A percentile compares a stretch with the other conserved stretches of the same genome.
These are phyloP conservation scores for Sarcophaga subvicina DNA, from an alignment of 2,888 invertebrate genomes.

Conservation along the genomic window DNA sequence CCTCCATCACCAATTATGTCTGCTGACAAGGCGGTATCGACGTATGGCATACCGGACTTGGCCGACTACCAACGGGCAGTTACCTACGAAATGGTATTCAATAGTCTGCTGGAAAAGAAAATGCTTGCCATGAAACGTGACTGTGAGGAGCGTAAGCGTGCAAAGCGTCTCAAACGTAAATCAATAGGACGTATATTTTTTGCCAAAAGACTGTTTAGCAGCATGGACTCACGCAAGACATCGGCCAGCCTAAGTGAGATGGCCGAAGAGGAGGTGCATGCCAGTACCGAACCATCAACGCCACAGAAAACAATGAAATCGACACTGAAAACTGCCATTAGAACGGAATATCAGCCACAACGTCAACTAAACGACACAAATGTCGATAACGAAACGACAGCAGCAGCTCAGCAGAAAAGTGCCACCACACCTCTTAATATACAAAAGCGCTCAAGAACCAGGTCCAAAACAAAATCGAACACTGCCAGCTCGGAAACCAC, in stretches of 20 bases:
- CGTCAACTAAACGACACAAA: not conserved
- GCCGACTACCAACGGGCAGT: conserved; percentile 80
- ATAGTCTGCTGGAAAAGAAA: conserved; percentile 81
- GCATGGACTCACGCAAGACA: conserved; percentile 62
- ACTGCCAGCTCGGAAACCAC: conserved; percentile 55
- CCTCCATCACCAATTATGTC: conserved; percentile 13
- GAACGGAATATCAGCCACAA: conserved; percentile 33
- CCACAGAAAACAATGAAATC: conserved; percentile 53
- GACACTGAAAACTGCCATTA: conserved; percentile 46
- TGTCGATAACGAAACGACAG: not conserved
- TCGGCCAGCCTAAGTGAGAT: conserved; percentile 52
- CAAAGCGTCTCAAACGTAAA: conserved; percentile 79
- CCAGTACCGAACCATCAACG: conserved; percentile 52
- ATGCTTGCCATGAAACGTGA: conserved; percentile 81
- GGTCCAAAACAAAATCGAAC: conserved; percentile 63
- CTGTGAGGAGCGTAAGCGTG: conserved; percentile 80
- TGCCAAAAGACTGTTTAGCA: conserved; percentile 77
- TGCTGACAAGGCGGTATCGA: conserved; percentile 81
- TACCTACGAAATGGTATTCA: conserved; percentile 81
- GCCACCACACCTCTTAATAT: not conserved
- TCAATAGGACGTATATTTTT: conserved; percentile 80
- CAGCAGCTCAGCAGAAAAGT: conserved; percentile 45
- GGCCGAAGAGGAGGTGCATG: conserved; percentile 43
- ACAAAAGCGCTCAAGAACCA: conserved; percentile 21
- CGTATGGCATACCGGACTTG: conserved; percentile 77